These are phyloP conservation scores for Sinosuthora webbiana DNA, from an alignment of 2,113 vertebrate species.

Conservation along the genomic window DNA sequence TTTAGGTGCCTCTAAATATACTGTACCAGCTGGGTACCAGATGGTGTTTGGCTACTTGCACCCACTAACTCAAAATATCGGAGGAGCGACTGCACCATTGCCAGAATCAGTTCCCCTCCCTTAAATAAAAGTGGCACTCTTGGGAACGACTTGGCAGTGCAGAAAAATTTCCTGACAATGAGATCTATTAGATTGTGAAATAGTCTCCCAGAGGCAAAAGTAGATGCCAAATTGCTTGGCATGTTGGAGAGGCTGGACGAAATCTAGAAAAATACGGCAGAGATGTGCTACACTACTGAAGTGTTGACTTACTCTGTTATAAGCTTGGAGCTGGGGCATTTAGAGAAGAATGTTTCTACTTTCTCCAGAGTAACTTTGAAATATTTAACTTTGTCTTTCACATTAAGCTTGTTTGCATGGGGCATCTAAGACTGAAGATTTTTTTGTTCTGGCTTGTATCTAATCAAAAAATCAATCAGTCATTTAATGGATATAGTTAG, in stretches of 20 bases:
- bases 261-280: not conserved
- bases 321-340: not conserved
- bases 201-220: slow-evolving; percentile 43
- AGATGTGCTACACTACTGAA: not conserved
- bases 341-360: not conserved
- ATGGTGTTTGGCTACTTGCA: slow-evolving; percentile 72
- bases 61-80: slow-evolving; percentile 62
- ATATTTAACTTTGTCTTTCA: not conserved
- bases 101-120: slow-evolving; percentile 64
- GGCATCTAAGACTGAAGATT: not conserved
- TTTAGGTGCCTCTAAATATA: slow-evolving; percentile 66
- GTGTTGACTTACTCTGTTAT: not conserved
- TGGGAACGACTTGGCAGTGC: slow-evolving; percentile 48
- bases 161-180: slow-evolving; percentile 61
- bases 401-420: not conserved
- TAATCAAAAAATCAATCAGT: not conserved
- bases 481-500: not conserved
- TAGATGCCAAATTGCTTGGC: slow-evolving; percentile 54
- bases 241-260: not conserved
- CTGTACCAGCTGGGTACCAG: slow-evolving; percentile 71
- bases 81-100: slow-evolving; percentile 36
- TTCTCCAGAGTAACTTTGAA: not conserved
- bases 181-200: slow-evolving; percentile 65
- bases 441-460: not conserved
- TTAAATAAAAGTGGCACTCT: slow-evolving; percentile 66